These are phyloP conservation scores for Drosophila barbarae DNA, from an alignment of 2,888 invertebrate genomes.

Conservation along the genomic window DNA sequence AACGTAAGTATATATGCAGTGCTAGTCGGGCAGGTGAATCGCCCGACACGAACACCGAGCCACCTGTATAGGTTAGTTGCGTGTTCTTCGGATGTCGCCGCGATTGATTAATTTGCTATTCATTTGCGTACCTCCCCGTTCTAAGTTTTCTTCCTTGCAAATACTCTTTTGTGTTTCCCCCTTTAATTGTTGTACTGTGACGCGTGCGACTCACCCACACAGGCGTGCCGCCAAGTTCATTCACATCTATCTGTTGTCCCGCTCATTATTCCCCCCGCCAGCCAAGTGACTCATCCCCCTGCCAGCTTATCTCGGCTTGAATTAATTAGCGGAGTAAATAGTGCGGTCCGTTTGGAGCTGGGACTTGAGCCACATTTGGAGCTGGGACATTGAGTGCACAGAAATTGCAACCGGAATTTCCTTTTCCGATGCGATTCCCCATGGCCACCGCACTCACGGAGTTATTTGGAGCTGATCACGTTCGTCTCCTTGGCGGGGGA, in stretches of 20 bases:
- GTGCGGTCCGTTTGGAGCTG: conserved; percentile 1
- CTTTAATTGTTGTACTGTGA: conserved; percentile 5
- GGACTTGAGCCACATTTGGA: conserved; percentile 4
- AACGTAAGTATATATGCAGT: conserved; percentile 23
- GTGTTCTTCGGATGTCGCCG: conserved; percentile 1
- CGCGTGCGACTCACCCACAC: conserved; percentile 22
- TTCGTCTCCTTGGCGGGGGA: conserved; percentile 17
- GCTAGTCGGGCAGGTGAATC: conserved; percentile 17
- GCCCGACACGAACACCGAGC: neutral
- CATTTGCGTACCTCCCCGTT: neutral
- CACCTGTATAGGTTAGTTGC: conserved; percentile 17
- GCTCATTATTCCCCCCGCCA: neutral
- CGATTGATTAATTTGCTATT: conserved; percentile 1
- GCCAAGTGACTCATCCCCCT: conserved; percentile 15
- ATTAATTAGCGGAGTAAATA: conserved; percentile 7
- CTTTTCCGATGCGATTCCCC: conserved; percentile 14
- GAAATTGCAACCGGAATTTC: conserved; percentile 28
- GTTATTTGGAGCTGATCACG: conserved; percentile 24
- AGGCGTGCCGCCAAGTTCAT: conserved; percentile 25
- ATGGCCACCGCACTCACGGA: conserved; percentile 8
- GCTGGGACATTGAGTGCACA: conserved; percentile 10
- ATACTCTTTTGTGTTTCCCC: conserved; percentile 12
- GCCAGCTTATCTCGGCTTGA: conserved; percentile 18
- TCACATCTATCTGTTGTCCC: conserved; percentile 22
- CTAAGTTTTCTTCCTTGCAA: neutral